Evolutionary conservation across 2,888 invertebrate species (phyloP).

Genomic region (Pollenia griseotomentosa): DNA sequence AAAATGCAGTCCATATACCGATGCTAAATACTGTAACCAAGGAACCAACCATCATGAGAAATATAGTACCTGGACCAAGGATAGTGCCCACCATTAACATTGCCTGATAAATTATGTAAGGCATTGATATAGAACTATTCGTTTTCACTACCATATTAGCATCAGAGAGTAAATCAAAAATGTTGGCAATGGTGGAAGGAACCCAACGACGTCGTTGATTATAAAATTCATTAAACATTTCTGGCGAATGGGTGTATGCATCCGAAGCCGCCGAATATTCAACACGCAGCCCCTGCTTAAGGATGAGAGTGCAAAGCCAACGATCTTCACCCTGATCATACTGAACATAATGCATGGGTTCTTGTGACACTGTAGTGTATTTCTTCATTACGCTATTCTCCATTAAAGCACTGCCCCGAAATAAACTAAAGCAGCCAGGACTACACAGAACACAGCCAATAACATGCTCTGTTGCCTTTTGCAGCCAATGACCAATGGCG

Average conservation of each 20-base stretch:
- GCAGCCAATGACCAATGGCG: slow-evolving; percentile 96
- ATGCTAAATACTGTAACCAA: slow-evolving; percentile 90
- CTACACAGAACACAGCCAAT: slow-evolving; percentile 96
- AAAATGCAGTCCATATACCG: slow-evolving; percentile 88
- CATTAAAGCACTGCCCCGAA: slow-evolving; percentile 94
- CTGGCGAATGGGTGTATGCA: slow-evolving; percentile 97
- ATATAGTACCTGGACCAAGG: slow-evolving; percentile 90
- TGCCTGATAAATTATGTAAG: slow-evolving; percentile 91
- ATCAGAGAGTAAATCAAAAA: slow-evolving; percentile 93
- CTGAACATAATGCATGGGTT: slow-evolving; percentile 94
- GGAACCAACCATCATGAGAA: slow-evolving; percentile 91
- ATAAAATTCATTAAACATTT: slow-evolving; percentile 96
- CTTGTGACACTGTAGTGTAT: slow-evolving; percentile 91
- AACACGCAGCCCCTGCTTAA: slow-evolving; percentile 95
- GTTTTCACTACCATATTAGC: slow-evolving; percentile 91
- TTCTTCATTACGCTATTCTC: slow-evolving; percentile 95
- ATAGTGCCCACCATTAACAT: slow-evolving; percentile 90
- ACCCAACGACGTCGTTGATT: slow-evolving; percentile 98
- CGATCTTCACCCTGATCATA: slow-evolving; percentile 99
- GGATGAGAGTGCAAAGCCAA: slow-evolving; percentile 96
- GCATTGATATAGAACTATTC: slow-evolving; percentile 94
- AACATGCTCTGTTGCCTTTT: slow-evolving; percentile 95
- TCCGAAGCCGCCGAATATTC: slow-evolving; percentile 98
- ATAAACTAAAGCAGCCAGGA: slow-evolving; percentile 96
- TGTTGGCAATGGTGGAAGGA: slow-evolving; percentile 98